Base-by-base conservation (phyloP, 1,140 invertebrate species). In the Penaeus japonicus region DNA sequence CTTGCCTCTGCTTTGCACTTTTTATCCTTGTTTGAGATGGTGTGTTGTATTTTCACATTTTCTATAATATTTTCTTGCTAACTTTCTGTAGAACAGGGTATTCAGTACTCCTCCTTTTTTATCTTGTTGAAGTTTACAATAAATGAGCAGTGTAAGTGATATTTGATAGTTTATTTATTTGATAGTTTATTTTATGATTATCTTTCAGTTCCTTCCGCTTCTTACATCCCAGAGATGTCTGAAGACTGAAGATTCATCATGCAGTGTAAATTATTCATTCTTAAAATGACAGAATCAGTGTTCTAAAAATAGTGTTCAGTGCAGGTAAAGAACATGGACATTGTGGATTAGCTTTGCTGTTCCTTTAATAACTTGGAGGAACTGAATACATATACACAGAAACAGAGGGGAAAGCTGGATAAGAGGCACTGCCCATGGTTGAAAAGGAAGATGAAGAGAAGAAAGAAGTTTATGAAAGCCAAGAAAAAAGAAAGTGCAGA, bases 271-370 rank as follows among this genome's bases (percentile, higher is more conserved):
- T n/a, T n/a, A 88, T 77, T 73, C 87, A 18, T 27, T 53, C 5
- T 20, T 70, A 7, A 30, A 53, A 88, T 75, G 89, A 90, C 32
- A 88, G 80, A 70, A 90, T 90, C 55, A 73, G 53, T 24, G 86
- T 90, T 1, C 55, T n/a, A n/a, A 90, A 57, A 90, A 82, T 47
- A 81, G 62, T 35, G 35, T 81, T 3, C n/a, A 86, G 89, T 3
- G 53, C 83, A 18, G 70, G 4, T 2, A 86, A 82, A n/a, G 89
- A 90, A 27, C 4, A 24, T 20, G 24, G 89, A 90, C 32, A 81
- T 90, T 10, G 81, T 90, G 17, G 89, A 90, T 85, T 85, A 86
- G 35, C 88, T 90, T 85, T 73, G 86, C 24, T 90, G 88, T 24
- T 90, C 89, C 73, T 90, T 90, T 82, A 35, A 75, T 53, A 75